Percentiles rank a stretch among this genome's conserved stretches.
phyloP scores from a whole-genome alignment of 2,113 vertebrate species.

The Axis porcinus region DNA sequence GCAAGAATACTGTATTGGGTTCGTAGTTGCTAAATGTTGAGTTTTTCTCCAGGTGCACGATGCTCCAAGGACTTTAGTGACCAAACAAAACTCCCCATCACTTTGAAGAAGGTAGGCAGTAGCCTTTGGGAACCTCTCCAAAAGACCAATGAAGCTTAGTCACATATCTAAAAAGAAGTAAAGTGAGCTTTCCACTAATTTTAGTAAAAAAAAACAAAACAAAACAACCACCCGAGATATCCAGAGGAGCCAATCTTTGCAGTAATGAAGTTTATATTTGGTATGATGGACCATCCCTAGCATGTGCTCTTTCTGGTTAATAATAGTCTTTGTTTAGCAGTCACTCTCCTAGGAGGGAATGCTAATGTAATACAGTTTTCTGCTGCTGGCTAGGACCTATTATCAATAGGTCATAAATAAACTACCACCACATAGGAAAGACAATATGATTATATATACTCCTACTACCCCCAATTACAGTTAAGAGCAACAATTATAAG shows the following conservation, averaged over 20 bases:
- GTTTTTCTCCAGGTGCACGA: not conserved
- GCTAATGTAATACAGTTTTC: conserved; percentile 79
- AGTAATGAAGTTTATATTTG: conserved; percentile 61
- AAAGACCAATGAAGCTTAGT: not conserved
- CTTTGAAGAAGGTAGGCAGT: not conserved
- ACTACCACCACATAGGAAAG: conserved; percentile 77
- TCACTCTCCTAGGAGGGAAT: conserved; percentile 71
- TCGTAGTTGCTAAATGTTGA: not conserved
- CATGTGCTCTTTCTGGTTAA: conserved; percentile 74
- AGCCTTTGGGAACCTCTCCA: not conserved
- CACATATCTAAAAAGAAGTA: conserved; percentile 14
- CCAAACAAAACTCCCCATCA: not conserved
- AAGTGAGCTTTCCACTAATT: conserved; percentile 1
- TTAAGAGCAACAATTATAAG: conserved; percentile 88
- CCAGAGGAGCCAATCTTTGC: conserved; percentile 60
- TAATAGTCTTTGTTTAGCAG: conserved; percentile 76
- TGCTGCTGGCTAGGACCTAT: conserved; percentile 75
- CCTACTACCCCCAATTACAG: conserved; percentile 85
- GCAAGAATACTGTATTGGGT: not conserved
- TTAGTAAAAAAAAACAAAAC: not conserved
- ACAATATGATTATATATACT: conserved; percentile 87
- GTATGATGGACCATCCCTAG: conserved; percentile 68
- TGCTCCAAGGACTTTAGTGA: not conserved
- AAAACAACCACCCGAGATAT: not conserved
- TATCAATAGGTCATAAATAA: conserved; percentile 85